Base-by-base conservation (phyloP, 2,888 invertebrate species). In the Aspidiotus rigidus region DNA sequence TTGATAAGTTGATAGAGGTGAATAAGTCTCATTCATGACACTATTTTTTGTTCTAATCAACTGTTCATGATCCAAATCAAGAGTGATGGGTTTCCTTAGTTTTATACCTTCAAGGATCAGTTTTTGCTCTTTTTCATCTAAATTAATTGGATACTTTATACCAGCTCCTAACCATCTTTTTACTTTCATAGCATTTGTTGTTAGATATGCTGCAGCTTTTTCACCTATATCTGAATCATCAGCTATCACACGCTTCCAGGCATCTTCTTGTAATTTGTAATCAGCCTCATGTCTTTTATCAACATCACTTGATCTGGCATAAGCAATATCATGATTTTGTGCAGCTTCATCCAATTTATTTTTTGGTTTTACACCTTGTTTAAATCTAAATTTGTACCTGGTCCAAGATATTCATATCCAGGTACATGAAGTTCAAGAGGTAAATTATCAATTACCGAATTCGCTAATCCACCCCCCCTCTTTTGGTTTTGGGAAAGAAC, bases 231-330 rank as follows among this genome's bases (percentile, higher is more conserved):
- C 53, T 16, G 71, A 41, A 53, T 71, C 71, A n/a, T 49, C 41
- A 69, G 71, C 69, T 15, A 15, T 55, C 11, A 71, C 64, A 11
- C 71, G n/a, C 66, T 71, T 54, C 71, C 71, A 71, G 49, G 71
- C 70, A 28, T 53, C 56, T 15, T 57, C 64, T 17, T 39, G 13
- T 54, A 71, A 55, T 2, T 44, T 17, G 42, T n/a, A 16, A 54
- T 71, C 64, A n/a, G 70, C 71, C 41, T 66, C 61, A 61, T 70
- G 69, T n/a, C 69, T 11, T 15, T 62, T 53, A 2, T 42, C 8
- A 9, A 71, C 28, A 17, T 71, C 70, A 8, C 54, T 54, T 7
- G 13, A 53, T 53, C 55, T 62, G 9, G 55, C 16, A 62, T 69
- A 69, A 28, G 40, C 44, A 15, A 69, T 69, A 54, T 53, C 53